Evolutionary conservation across 2,113 vertebrate species (phyloP).

Genomic region (Cheirogaleus medius): DNA sequence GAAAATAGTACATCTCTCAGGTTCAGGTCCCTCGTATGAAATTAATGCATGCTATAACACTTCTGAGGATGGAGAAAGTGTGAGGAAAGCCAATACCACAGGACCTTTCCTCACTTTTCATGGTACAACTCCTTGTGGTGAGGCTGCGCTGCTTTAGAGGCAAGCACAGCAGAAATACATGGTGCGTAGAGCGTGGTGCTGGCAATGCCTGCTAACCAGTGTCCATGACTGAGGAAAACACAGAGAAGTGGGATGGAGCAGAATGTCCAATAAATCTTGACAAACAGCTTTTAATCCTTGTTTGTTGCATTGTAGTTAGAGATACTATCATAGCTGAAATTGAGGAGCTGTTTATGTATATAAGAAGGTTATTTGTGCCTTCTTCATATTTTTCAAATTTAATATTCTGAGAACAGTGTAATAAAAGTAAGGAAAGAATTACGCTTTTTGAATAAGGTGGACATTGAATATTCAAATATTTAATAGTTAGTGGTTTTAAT

Average conservation of each 20-base stretch:
- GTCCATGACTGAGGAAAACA: accelerated
- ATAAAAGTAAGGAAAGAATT: background rate
- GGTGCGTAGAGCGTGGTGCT: accelerated
- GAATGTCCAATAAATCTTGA: background rate
- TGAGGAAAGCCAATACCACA: background rate
- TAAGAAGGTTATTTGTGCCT: background rate
- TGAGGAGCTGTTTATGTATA: background rate
- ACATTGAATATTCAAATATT: background rate
- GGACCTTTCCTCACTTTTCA: background rate
- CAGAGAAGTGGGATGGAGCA: background rate
- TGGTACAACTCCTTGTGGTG: background rate
- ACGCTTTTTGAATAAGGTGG: background rate
- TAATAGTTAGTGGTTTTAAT: background rate
- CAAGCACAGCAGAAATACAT: background rate
- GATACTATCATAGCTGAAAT: background rate
- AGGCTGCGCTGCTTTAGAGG: background rate
- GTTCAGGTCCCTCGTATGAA: background rate
- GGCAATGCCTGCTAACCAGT: too few relatives aligned
- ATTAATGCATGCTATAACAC: background rate
- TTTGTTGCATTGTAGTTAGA: background rate
- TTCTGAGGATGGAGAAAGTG: background rate
- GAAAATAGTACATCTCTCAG: background rate
- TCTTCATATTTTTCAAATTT: background rate
- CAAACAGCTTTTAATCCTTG: background rate
- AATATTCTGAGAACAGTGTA: background rate